Evolutionary conservation across 2,888 invertebrate genomes (phyloP), one percentile per base, ranked within the genome.

Genomic region (Loripinus fragilis): DNA sequence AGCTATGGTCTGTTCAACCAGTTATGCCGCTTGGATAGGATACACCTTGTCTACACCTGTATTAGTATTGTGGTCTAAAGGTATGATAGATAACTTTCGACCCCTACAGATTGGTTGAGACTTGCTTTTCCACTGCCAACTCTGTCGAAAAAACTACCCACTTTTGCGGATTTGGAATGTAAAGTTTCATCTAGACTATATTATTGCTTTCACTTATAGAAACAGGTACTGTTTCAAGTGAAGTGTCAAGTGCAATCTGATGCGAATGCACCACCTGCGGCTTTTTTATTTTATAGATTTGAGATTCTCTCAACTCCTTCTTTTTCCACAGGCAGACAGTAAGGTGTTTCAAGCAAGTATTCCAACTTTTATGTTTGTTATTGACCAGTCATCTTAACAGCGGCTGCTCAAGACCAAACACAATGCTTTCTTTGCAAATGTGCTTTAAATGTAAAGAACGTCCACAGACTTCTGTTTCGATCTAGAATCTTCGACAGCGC

Each of bases 361-460:
- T 75, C 70, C 75, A 70, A 75, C 65, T 64, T 35, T 28, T 38
- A 12, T 50, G 45, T 65, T 52, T 65, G 64, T 33, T 75, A 50
- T 70, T 70, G 50, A 70, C 65, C 23, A 75, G 35, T 2, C 75
- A 64, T 48, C 75, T 48, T 30, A 75, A 71, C 65, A 70, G n/a
- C 30, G 75, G 38, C 28, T 50, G 38, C 23, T 70, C 71, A 45
- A 64, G 70, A 20, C 75, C 75, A 23, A 30, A 50, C 1, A 71
- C 71, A 65, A 71, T 71, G 33, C 71, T 71, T 66, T 41, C 76
- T 65, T 71, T 65, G 71, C 75, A 66, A 41, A 70, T n/a, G 28
- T 76, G 64, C 20, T n/a, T 33, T 70, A 76, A 65, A 71, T 70
- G 38, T 66, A 76, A 64, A 66, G 35, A 20, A 7, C 50, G n/a